Evolutionary conservation across 2,113 vertebrate genomes (phyloP).

Genomic region (Brachypodius melanocephalos): DNA sequence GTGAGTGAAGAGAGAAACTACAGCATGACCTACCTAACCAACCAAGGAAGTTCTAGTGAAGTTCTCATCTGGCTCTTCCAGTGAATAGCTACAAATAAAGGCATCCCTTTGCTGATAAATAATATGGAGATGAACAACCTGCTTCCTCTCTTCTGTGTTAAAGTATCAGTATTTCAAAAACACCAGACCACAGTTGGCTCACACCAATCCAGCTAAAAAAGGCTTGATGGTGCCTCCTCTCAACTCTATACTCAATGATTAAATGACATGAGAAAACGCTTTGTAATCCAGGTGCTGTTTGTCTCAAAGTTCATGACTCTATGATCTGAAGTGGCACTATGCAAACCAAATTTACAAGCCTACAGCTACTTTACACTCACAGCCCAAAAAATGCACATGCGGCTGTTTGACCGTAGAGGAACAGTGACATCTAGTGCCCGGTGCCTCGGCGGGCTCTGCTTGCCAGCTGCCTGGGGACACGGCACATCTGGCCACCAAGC

Average conservation of each 20-base stretch:
- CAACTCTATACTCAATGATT: neutral
- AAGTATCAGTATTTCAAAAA: neutral
- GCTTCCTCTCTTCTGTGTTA: neutral
- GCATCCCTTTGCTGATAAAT: neutral
- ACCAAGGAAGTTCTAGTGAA: neutral
- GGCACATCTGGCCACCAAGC: neutral
- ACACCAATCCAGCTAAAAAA: neutral
- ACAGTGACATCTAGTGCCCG: constrained; percentile 72
- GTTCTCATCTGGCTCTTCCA: neutral
- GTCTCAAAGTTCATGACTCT: neutral
- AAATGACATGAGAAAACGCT: neutral
- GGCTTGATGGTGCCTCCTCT: neutral
- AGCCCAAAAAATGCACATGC: constrained; percentile 61
- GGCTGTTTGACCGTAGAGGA: neutral
- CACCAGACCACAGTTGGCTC: neutral
- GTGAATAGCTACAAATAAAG: neutral
- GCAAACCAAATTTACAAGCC: neutral
- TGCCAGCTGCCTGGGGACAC: neutral
- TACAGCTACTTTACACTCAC: neutral
- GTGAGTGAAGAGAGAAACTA: neutral
- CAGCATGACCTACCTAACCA: neutral
- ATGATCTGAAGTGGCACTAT: neutral
- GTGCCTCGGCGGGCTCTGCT: neutral
- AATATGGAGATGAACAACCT: neutral
- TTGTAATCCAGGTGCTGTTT: neutral